These are phyloP conservation scores for Pseudopodoces humilis DNA, from an alignment of 2,113 vertebrate genomes.

Conservation along the genomic window DNA sequence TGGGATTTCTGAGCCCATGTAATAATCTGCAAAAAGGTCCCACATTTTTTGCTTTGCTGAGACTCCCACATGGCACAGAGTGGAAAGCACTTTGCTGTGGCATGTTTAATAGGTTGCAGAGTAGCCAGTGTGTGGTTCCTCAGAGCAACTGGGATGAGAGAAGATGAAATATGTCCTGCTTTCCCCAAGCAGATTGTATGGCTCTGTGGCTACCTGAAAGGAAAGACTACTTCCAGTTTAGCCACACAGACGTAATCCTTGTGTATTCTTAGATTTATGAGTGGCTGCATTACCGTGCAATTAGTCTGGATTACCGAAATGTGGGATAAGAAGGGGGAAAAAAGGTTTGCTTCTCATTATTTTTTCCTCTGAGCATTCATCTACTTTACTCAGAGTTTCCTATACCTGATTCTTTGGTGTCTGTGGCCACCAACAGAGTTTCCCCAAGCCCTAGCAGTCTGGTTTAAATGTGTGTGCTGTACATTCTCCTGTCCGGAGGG, in stretches of 20 bases:
- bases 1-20: slow-evolving; percentile 14
- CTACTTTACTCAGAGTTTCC: slow-evolving; percentile 69
- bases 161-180: slow-evolving; percentile 59
- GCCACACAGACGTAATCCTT: slow-evolving; percentile 18
- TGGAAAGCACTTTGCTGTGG: slow-evolving; percentile 50
- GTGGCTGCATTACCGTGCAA: neutral
- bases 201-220: slow-evolving; percentile 58
- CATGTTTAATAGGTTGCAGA: slow-evolving; percentile 37
- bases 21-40: slow-evolving; percentile 20
- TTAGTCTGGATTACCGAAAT: slow-evolving; percentile 24
- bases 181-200: slow-evolving; percentile 47
- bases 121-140: neutral
- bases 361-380: slow-evolving; percentile 21
- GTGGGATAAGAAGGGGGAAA: neutral
- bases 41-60: slow-evolving; percentile 16
- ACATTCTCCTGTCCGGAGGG: slow-evolving; percentile 61
- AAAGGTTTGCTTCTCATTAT: neutral
- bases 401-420: slow-evolving; percentile 67
- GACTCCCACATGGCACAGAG: slow-evolving; percentile 17
- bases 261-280: slow-evolving; percentile 63
- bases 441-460: slow-evolving; percentile 21
- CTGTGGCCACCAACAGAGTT: slow-evolving; percentile 78
- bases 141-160: neutral
- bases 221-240: slow-evolving; percentile 51
- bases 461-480: slow-evolving; percentile 52